phyloP scores from a whole-genome alignment of 1,140 invertebrate genomes.

The Tenebrio molitor region DNA sequence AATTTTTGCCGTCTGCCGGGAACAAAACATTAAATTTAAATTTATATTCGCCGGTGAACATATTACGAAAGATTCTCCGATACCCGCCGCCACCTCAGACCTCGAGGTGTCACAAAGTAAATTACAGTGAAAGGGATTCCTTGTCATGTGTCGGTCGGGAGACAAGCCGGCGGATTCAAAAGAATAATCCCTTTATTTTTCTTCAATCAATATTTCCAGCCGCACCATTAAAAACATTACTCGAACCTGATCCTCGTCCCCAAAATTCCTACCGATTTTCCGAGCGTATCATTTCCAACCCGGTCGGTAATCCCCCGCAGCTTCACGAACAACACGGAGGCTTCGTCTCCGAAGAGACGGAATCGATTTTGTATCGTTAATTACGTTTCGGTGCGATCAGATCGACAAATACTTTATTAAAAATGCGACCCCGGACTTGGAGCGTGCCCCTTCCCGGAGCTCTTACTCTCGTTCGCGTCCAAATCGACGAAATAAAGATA shows the following conservation, averaged over 20 bases:
- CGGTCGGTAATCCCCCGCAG: too few species aligned
- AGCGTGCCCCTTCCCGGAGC: neutral
- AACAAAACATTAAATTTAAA: slow-evolving; percentile 45
- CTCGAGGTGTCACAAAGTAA: slow-evolving; percentile 55
- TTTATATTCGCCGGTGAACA: slow-evolving; percentile 41
- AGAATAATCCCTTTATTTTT: slow-evolving; percentile 51
- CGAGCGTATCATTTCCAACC: neutral
- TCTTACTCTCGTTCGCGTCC: neutral
- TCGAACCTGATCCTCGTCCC: neutral
- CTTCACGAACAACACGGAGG: too few species aligned
- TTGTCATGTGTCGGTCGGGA: slow-evolving; percentile 56
- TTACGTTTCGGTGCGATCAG: too few species aligned
- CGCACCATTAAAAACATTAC: slow-evolving; percentile 41
- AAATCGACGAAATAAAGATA: slow-evolving; percentile 29
- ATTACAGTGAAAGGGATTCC: slow-evolving; percentile 60
- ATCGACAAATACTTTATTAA: neutral
- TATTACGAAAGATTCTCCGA: slow-evolving; percentile 44
- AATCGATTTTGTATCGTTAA: too few species aligned
- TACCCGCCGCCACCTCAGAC: slow-evolving; percentile 42
- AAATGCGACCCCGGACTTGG: neutral
- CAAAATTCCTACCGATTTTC: neutral
- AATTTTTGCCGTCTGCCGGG: slow-evolving; percentile 30
- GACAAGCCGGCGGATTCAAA: slow-evolving; percentile 44
- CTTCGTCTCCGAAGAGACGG: too few species aligned
- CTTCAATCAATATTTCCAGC: slow-evolving; percentile 48